A percentile compares a stretch with the other conserved stretches of the same genome.
Conservation (phyloP, 2,888 invertebrate genomes). For the Rhagonycha fulva region DNA sequence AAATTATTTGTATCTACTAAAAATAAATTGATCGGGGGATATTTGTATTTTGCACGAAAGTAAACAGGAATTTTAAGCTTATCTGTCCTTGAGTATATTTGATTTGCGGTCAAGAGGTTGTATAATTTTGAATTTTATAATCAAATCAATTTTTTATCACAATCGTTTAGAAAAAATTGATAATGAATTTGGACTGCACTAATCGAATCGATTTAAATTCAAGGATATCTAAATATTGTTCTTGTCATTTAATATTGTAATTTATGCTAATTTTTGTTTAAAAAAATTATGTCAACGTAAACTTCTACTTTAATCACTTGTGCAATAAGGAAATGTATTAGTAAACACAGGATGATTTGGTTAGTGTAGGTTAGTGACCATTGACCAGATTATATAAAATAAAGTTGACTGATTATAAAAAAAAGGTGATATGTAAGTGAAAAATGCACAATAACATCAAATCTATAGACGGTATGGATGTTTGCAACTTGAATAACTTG, state of each 20-base stretch:
- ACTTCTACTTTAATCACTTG: background rate
- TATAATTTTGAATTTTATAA: background rate
- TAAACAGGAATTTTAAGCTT: background rate
- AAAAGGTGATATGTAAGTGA: background rate
- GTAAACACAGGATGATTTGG: background rate
- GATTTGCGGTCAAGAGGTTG: slow-evolving; percentile 1
- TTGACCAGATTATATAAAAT: background rate
- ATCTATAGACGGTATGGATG: background rate
- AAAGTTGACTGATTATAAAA: background rate
- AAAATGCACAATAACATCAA: background rate
- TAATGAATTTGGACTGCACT: background rate
- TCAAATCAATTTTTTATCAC: background rate
- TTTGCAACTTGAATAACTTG: background rate
- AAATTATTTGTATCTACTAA: background rate
- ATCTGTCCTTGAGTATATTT: background rate
- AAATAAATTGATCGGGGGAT: background rate
- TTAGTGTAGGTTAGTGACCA: background rate
- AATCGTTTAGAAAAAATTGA: background rate
- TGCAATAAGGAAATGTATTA: background rate
- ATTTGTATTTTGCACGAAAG: background rate
- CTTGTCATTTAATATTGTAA: background rate
- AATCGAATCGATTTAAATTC: background rate
- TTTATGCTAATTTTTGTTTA: background rate
- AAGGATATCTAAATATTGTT: background rate
- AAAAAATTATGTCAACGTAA: background rate